Conservation (phyloP, 2,113 vertebrate species). For the Coturnix japonica region DNA sequence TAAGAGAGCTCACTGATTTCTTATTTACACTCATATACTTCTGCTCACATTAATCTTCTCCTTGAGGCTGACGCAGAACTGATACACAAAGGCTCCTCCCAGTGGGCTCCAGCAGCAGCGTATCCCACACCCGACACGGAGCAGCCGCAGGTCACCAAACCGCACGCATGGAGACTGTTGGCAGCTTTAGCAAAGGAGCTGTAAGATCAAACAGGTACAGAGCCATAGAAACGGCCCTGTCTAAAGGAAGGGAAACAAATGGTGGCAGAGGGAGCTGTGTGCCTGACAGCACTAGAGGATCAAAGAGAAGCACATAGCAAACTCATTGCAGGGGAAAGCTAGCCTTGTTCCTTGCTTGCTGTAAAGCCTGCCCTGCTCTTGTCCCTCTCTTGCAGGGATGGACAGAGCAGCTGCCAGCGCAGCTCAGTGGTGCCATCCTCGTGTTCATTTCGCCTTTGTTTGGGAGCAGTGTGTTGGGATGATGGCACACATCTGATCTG, state of each 20-base stretch:
- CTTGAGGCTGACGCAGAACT: neutral
- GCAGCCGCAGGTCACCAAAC: neutral
- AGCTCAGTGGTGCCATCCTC: neutral
- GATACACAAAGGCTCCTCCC: conserved; percentile 6
- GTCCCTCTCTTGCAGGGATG: neutral
- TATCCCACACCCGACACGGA: neutral
- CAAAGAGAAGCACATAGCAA: neutral
- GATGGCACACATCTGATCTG: neutral
- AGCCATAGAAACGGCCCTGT: neutral
- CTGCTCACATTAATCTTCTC: neutral
- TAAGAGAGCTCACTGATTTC: neutral
- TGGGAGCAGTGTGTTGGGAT: neutral
- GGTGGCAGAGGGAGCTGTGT: neutral
- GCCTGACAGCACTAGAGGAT: neutral
- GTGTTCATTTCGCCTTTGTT: neutral
- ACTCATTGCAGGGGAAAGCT: neutral
- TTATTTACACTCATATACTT: neutral
- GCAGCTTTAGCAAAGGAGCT: neutral
- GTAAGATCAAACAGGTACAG: neutral
- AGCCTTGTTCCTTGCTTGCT: neutral
- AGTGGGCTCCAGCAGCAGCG: neutral
- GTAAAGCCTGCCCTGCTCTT: neutral
- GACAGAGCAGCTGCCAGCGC: neutral
- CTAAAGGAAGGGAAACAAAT: neutral
- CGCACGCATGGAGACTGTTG: neutral